Percentiles rank a stretch among this genome's conserved stretches.
phyloP scores from a whole-genome alignment of 2,888 invertebrate species.

The Schizotus pectinicornis region DNA sequence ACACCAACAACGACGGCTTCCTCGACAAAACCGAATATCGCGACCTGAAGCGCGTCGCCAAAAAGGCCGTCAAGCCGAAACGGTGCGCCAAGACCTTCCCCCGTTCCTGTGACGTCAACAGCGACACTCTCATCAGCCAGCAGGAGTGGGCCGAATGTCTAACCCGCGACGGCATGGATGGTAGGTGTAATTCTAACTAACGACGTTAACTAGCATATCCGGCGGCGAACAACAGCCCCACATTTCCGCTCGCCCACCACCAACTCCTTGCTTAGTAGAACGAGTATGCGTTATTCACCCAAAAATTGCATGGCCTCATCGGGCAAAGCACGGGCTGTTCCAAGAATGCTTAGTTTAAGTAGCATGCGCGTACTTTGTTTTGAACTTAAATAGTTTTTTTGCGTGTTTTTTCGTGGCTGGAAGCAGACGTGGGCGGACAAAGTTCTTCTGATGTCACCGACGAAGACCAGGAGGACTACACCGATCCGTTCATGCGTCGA shows the following conservation, averaged over 20 bases:
- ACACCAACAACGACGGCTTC: constrained; percentile 77
- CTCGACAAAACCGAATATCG: constrained; percentile 84
- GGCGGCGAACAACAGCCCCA: constrained; percentile 26
- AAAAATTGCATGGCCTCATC: background rate
- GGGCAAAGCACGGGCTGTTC: background rate
- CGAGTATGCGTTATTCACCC: background rate
- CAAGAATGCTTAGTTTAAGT: constrained; percentile 6
- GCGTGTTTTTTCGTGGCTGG: constrained; percentile 78
- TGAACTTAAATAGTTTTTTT: constrained; percentile 68
- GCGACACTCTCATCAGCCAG: constrained; percentile 77
- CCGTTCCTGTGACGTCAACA: constrained; percentile 84
- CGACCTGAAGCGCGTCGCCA: constrained; percentile 69
- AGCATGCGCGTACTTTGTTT: constrained; percentile 55
- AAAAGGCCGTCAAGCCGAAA: constrained; percentile 87
- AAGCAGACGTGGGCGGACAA: constrained; percentile 67
- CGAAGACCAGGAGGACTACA: constrained; percentile 61
- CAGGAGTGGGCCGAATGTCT: constrained; percentile 89
- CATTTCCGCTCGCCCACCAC: constrained; percentile 28
- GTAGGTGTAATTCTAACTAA: constrained; percentile 66
- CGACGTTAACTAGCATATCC: constrained; percentile 24
- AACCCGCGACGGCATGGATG: constrained; percentile 79
- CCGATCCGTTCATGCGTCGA: constrained; percentile 51
- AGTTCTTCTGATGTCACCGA: constrained; percentile 56
- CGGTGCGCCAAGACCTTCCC: constrained; percentile 90
- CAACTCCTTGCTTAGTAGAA: constrained; percentile 12